phyloP scores from a whole-genome alignment of 2,888 invertebrate genomes.

The Sarcophaga subvicina region DNA sequence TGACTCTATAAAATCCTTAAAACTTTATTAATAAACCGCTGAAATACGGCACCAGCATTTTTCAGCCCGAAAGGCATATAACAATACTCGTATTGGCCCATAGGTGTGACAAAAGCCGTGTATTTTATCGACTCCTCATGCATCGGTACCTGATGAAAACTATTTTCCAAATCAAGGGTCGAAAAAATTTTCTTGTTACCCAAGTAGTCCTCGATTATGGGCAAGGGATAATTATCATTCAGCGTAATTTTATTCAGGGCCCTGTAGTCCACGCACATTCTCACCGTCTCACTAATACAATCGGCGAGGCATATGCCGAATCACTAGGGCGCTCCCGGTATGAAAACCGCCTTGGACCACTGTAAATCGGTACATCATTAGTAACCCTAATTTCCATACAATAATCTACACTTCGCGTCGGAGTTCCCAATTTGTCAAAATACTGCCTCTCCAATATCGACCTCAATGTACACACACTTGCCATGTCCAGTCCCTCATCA shows the following conservation, averaged over 20 bases:
- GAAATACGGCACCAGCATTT: too few relatives aligned
- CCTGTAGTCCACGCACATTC: slow-evolving; percentile 34
- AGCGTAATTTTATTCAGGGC: slow-evolving; percentile 25
- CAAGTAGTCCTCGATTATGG: slow-evolving; percentile 1
- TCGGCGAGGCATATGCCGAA: too few relatives aligned
- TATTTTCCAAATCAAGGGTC: slow-evolving; percentile 69
- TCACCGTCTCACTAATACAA: neutral
- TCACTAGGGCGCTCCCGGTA: neutral
- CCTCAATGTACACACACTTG: neutral
- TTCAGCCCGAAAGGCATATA: too few relatives aligned
- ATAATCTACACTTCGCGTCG: neutral
- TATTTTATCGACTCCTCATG: slow-evolving; percentile 56
- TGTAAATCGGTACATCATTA: too few relatives aligned
- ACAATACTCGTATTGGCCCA: neutral
- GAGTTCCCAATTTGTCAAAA: neutral
- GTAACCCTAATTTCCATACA: neutral
- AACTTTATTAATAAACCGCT: too few relatives aligned
- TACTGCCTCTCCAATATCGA: neutral
- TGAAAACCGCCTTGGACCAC: neutral
- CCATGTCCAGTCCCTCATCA: neutral
- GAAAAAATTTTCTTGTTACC: slow-evolving; percentile 67
- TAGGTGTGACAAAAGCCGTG: neutral
- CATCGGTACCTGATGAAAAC: slow-evolving; percentile 65
- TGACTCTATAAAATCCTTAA: too few relatives aligned
- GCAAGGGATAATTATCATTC: slow-evolving; percentile 7